Conservation (phyloP, 2,113 vertebrate species). For the Zingel zingel region DNA sequence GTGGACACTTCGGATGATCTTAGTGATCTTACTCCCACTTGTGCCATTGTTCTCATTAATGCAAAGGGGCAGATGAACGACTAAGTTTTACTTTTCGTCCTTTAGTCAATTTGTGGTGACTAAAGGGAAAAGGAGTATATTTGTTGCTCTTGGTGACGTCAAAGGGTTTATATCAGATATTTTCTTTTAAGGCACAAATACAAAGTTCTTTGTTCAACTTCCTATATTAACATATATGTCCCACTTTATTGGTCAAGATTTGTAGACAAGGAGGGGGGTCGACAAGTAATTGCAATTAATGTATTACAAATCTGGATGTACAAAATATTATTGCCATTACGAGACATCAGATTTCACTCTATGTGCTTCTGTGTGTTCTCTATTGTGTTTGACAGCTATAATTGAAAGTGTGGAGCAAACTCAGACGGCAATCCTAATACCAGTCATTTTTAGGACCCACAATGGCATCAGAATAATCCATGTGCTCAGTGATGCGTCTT, state of each 20-base stretch:
- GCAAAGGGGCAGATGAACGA: neutral
- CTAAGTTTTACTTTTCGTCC: neutral
- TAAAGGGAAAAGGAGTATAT: neutral
- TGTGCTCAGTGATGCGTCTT: conserved; percentile 56
- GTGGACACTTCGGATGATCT: neutral
- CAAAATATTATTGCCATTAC: neutral
- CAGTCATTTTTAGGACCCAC: neutral
- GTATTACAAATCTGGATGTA: neutral
- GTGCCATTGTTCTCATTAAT: neutral
- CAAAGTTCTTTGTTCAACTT: neutral
- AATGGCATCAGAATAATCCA: conserved; percentile 47
- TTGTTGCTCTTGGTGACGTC: neutral
- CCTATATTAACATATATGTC: neutral
- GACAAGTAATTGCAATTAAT: neutral
- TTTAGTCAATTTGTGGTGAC: neutral
- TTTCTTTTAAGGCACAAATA: neutral
- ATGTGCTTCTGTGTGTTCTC: neutral
- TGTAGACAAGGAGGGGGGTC: neutral
- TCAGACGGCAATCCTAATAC: conserved; percentile 8
- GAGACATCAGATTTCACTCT: neutral
- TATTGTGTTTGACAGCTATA: conserved; percentile 1
- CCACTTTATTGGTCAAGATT: neutral
- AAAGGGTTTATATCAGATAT: neutral
- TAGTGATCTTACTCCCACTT: neutral
- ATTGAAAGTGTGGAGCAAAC: conserved; percentile 36